A percentile compares a stretch with the other conserved stretches of the same genome.
phyloP scores from a whole-genome alignment of 2,888 invertebrate species.

The Cheilosia vernalis region DNA sequence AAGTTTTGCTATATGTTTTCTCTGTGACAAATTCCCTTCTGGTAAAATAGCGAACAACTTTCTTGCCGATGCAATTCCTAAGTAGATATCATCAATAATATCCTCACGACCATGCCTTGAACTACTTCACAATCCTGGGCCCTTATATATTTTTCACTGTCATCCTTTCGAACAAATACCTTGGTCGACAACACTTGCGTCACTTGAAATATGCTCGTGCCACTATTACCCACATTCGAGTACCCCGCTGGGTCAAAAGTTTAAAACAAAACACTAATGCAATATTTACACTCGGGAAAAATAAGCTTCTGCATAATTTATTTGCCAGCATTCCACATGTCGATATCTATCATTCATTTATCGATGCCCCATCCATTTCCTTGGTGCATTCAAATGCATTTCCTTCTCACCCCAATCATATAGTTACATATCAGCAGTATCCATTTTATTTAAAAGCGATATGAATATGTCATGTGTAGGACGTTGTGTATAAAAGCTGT shows the following conservation, averaged over 20 bases:
- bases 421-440: constrained; percentile 11
- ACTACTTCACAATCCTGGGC: no score
- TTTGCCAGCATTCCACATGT: constrained; percentile 53
- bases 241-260: constrained; percentile 35
- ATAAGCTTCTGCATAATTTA: constrained; percentile 46
- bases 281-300: constrained; percentile 7
- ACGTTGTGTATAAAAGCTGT: constrained; percentile 2
- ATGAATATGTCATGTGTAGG: constrained; percentile 41
- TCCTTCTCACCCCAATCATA: background rate
- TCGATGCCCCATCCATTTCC: constrained; percentile 54
- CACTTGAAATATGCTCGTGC: background rate
- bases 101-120: no score
- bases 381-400: constrained; percentile 41
- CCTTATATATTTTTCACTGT: no score
- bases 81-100: no score
- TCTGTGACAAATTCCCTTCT: no score
- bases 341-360: constrained; percentile 62
- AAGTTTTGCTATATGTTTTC: no score
- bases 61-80: no score
- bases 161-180: background rate
- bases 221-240: background rate
- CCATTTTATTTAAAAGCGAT: constrained; percentile 27
- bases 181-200: constrained; percentile 19
- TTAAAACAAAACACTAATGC: constrained; percentile 28
- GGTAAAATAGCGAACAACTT: no score